Base-by-base conservation (phyloP, 2,113 vertebrate species). In the Callipepla californica region DNA sequence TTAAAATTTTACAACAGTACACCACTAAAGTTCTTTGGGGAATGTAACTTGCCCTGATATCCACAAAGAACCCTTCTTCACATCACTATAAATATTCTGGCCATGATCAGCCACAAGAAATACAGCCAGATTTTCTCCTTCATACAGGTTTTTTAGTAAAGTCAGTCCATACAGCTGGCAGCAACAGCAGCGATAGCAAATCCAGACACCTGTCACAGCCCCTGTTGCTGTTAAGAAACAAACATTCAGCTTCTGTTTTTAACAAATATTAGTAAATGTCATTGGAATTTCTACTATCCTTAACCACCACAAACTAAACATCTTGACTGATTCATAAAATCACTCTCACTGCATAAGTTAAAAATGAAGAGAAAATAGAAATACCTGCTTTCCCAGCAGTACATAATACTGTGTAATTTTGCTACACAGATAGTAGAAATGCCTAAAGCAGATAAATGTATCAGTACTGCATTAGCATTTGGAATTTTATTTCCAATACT, bases 171-270 rank as follows among this genome's bases (percentile, higher is more conserved):
- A 50, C 48, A 74, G 7, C 16, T 62, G 30, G 34, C 21, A 92
- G 21, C 1, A 7, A 22, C 25, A 90, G 19, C 1, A 7, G 17
- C 8, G 13, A 34, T 30, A 70, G 38, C 50, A 80, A 85, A 89
- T 40, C 14, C 13, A 23, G 16, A 6, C 13, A 42, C 21, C 4
- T 0, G 0, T 58, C 47, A 47, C 15, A 48, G 9, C 2, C 16
- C 44, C 36, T 69, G 9, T 8, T 87, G 26, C 18, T 25, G 15
- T 34, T 13, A 36, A 26, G 22, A 25, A 62, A 36, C 10, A 36
- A 26, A 1, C 4, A 48, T 4, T 6, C 32, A 36, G 50, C 13
- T 72, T 78, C 45, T 66, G 14, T 30, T 68, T 76, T 61, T 79
- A 55, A 47, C 21, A 34, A 21, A 36, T 8, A 28, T 36, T 17